phyloP scores from a whole-genome alignment of 1,140 invertebrate species.

The Cyclargus thomasi region DNA sequence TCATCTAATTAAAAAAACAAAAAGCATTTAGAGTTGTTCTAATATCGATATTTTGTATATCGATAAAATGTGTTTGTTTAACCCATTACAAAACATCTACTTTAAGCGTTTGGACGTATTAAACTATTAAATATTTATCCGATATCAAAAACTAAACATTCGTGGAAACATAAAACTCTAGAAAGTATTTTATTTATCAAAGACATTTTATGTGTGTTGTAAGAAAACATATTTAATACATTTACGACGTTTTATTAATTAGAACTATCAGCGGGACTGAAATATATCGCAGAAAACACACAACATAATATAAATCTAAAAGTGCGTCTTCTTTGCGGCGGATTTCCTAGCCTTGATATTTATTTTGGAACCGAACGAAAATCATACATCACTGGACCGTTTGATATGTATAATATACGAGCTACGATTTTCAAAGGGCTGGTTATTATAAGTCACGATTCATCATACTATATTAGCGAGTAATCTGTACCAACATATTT shows the following conservation, averaged over 20 bases:
- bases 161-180: background rate
- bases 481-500: background rate
- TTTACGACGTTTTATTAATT: slow-evolving; percentile 3
- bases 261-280: background rate
- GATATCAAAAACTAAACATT: background rate
- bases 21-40: too few species aligned
- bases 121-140: background rate
- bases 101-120: too few species aligned
- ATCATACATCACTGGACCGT: slow-evolving; percentile 15
- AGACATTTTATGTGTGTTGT: background rate
- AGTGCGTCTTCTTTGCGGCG: slow-evolving; percentile 12
- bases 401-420: slow-evolving; percentile 3
- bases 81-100: too few species aligned
- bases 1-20: too few species aligned
- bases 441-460: background rate
- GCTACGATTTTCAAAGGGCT: slow-evolving; percentile 2
- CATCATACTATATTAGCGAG: background rate
- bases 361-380: background rate
- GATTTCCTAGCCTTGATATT: slow-evolving; percentile 17
- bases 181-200: background rate
- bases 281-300: background rate
- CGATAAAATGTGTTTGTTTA: too few species aligned
- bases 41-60: too few species aligned
- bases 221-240: slow-evolving; percentile 1
- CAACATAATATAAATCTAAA: slow-evolving; percentile 3